Conservation (phyloP, 2,888 invertebrate species). For the Eulithis testata region DNA sequence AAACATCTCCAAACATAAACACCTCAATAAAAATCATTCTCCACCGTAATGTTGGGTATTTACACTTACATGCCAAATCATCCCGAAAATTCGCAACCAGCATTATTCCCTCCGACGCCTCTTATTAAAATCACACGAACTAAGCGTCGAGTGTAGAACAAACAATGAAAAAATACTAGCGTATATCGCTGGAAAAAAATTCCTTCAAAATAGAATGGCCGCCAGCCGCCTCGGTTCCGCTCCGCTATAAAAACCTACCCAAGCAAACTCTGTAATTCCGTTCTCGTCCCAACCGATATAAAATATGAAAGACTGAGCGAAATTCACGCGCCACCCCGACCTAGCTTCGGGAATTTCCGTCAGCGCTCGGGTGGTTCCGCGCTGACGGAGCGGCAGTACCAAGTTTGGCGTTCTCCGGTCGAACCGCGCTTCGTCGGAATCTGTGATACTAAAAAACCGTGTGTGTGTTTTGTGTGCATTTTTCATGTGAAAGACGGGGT, state of each 20-base stretch:
- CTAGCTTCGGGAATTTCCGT: conserved; percentile 62
- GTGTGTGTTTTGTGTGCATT: conserved; percentile 65
- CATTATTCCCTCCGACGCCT: conserved; percentile 56
- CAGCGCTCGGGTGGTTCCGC: conserved; percentile 59
- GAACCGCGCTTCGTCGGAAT: conserved; percentile 42
- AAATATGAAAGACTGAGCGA: conserved; percentile 83
- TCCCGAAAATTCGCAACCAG: conserved; percentile 47
- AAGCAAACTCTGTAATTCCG: conserved; percentile 81
- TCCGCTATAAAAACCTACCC: conserved; percentile 80
- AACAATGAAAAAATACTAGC: conserved; percentile 70
- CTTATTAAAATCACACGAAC: conserved; percentile 75
- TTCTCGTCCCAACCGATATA: conserved; percentile 76
- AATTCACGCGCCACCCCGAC: conserved; percentile 67
- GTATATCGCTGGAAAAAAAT: conserved; percentile 68
- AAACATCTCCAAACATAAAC: neutral
- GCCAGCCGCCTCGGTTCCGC: conserved; percentile 67
- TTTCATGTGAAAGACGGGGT: conserved; percentile 51
- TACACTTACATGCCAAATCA: conserved; percentile 53
- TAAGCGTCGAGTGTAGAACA: conserved; percentile 62
- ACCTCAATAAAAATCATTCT: conserved; percentile 36
- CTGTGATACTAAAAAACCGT: conserved; percentile 52
- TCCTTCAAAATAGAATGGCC: conserved; percentile 70
- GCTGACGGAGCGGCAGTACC: conserved; percentile 79
- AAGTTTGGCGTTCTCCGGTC: conserved; percentile 49
- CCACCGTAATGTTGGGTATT: conserved; percentile 36